Evolutionary conservation across 2,888 invertebrate species (phyloP).

Genomic region (Erynnis tages): DNA sequence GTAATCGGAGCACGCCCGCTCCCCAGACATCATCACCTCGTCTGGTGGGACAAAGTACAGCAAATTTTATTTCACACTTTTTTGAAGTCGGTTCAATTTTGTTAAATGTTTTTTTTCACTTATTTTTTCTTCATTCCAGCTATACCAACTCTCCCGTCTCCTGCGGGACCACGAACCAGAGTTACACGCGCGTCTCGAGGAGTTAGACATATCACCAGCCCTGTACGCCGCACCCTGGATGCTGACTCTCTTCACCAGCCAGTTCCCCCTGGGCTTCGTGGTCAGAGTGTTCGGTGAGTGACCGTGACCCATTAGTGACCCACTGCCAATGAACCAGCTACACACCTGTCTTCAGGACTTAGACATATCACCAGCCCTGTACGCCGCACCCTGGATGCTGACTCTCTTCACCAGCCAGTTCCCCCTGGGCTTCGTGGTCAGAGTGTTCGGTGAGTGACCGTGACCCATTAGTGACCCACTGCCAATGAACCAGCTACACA

Average conservation of each 20-base stretch:
- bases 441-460: slow-evolving; percentile 89
- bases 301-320: no score
- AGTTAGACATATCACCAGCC: slow-evolving; percentile 95
- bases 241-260: slow-evolving; percentile 96
- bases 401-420: slow-evolving; percentile 98
- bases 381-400: slow-evolving; percentile 98
- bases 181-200: slow-evolving; percentile 92
- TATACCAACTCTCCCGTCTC: slow-evolving; percentile 96
- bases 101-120: no score
- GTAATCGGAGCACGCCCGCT: no score
- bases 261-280: slow-evolving; percentile 97
- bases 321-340: slow-evolving; percentile 91
- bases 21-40: no score
- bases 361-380: slow-evolving; percentile 96
- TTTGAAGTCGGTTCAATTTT: no score
- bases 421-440: slow-evolving; percentile 95
- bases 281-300: slow-evolving; percentile 93
- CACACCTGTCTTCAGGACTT: slow-evolving; percentile 93
- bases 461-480: no score
- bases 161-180: slow-evolving; percentile 93
- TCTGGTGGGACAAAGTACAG: no score
- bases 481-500: slow-evolving; percentile 92
- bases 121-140: no score
- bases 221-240: slow-evolving; percentile 99
- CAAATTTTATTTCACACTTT: no score